Base-by-base conservation (phyloP, 92 coral and sea anemone genomes). In the Palythoa caribaeorum region DNA sequence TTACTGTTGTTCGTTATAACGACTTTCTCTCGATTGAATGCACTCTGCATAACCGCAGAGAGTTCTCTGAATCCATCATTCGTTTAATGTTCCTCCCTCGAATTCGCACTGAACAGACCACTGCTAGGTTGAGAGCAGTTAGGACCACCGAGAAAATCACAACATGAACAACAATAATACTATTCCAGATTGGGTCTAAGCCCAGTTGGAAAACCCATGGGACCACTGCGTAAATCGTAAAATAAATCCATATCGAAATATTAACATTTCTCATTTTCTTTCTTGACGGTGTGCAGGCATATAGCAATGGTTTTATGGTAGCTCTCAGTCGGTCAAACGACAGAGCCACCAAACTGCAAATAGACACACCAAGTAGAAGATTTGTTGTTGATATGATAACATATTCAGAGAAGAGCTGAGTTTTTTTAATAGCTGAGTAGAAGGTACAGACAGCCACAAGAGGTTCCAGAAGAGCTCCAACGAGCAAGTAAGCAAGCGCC, bases 1-100 rank as follows among this genome's bases (percentile, higher is more conserved):
- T 16, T 48, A 11, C 10, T 7, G 38, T 47, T 16, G 53, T 76
- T 1, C 37, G 79, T 76, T 28, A 60, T 76, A 11, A 76, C 60
- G 9, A 38, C 39, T 76, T 76, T 76, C 60, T 76, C 79, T 19
- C 79, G 79, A 48, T 17, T 76, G 38, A 76, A 19, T 21, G 62
- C 59, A 20, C 12, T n/a, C 20, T 47, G 62, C 6, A 76, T 38
- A 76, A 76, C 59, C 1, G 35, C 14, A 2, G 3, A 2, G 3
- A 17, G 60, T 76, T 76, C 17, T 47, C 38, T 5, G 79, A 76
- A 76, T 76, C 53, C n/a, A 72, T n/a, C 28, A 15, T 72, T 38
- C 12, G 40, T 40, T 14, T 44, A 1, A 73, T 16, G 1, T 73
- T 73, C 21, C 13, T 39, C 40, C 53, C 78, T 47, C 21, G 55